Evolutionary conservation across 2,113 vertebrate genomes (phyloP).

Genomic region (Platysternon megacephalum): DNA sequence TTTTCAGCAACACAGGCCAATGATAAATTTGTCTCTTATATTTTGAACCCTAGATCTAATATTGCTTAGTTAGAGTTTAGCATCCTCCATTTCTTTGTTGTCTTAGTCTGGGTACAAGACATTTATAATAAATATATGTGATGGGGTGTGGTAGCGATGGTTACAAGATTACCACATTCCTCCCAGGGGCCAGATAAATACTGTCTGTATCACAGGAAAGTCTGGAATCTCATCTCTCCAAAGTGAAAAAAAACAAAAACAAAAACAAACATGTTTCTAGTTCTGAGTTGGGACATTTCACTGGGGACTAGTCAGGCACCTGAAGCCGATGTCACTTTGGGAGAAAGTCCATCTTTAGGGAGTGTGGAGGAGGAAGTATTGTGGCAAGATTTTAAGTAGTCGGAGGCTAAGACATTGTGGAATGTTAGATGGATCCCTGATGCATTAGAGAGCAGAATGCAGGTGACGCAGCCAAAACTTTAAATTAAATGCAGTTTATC

Average conservation of each 20-base stretch:
- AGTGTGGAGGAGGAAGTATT: neutral
- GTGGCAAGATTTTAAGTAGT: neutral
- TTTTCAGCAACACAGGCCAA: neutral
- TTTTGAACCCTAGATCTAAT: rapidly evolving
- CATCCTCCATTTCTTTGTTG: neutral
- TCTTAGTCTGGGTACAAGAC: neutral
- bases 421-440: slow-evolving; percentile 52
- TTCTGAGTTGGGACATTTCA: neutral
- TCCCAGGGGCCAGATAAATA: neutral
- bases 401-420: slow-evolving; percentile 45
- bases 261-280: neutral
- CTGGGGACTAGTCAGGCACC: neutral
- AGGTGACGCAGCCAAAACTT: slow-evolving; percentile 46
- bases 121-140: neutral
- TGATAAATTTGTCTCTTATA: neutral
- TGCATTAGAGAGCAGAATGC: slow-evolving; percentile 43
- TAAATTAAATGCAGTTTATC: slow-evolving; percentile 63
- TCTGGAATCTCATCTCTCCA: neutral
- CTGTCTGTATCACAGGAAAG: rapidly evolving
- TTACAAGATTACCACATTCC: slow-evolving; percentile 16
- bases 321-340: neutral
- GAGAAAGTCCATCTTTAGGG: slow-evolving; percentile 8
- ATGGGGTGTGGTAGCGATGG: rapidly evolving
- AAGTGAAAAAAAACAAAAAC: too few relatives aligned
- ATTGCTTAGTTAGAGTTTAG: neutral